These are phyloP conservation scores for Pantelozetes paolii DNA, from an alignment of 2,888 invertebrate species.

Conservation along the genomic window DNA sequence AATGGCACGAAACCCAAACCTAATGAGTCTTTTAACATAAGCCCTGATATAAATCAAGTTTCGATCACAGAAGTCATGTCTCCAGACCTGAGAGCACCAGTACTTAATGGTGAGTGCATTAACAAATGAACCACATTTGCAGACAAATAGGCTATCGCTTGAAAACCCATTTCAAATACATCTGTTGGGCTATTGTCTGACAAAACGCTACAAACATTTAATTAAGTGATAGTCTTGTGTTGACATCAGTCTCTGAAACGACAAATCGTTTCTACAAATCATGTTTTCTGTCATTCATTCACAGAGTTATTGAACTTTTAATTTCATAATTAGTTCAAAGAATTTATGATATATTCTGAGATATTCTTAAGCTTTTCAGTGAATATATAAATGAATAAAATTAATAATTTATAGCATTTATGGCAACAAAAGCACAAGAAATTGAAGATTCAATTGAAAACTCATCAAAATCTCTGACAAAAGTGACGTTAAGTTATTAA, in stretches of 20 bases:
- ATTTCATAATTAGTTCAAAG: conserved; percentile 6
- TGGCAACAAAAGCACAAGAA: no score
- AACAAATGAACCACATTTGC: conserved; percentile 18
- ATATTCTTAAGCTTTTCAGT: no score
- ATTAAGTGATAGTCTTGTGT: not conserved
- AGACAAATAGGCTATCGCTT: not conserved
- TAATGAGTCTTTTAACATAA: conserved; percentile 11
- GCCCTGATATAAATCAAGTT: conserved; percentile 15
- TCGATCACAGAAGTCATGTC: conserved; percentile 5
- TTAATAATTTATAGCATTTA: no score
- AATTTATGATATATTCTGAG: no score
- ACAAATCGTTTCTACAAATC: not conserved
- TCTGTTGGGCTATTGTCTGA: conserved; percentile 5
- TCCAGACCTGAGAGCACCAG: not conserved
- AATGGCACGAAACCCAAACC: conserved; percentile 1
- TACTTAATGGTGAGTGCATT: conserved; percentile 20
- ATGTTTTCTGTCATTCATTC: not conserved
- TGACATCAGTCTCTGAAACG: not conserved
- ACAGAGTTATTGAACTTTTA: conserved; percentile 10
- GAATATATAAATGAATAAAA: no score
- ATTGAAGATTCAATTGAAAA: not conserved
- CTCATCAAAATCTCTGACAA: not conserved
- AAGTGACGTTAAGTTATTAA: conserved; percentile 2
- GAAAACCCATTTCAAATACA: not conserved
- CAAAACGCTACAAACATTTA: not conserved